Percentiles rank a stretch among this genome's conserved stretches.
These are phyloP conservation scores for Crenichthys baileyi DNA, from an alignment of 2,797 vertebrate species.

Conservation along the genomic window DNA sequence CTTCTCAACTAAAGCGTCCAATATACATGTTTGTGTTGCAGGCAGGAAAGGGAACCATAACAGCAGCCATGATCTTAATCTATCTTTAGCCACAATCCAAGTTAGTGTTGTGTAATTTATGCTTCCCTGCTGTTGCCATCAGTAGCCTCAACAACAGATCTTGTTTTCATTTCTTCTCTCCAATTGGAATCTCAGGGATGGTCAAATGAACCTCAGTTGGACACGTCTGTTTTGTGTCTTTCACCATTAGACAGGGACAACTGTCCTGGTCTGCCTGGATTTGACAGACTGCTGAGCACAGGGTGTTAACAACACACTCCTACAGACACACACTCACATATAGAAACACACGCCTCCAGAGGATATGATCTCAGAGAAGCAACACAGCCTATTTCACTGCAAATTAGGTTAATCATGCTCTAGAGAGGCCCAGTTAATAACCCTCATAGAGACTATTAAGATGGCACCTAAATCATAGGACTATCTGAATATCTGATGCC, in stretches of 20 bases:
- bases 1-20: conserved; percentile 9
- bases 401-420: conserved; percentile 80
- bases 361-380: conserved; percentile 69
- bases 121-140: conserved; percentile 6
- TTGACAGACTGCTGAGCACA: conserved; percentile 63
- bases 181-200: conserved; percentile 8
- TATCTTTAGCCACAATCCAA: conserved; percentile 16
- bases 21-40: conserved; percentile 5
- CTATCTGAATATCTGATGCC: conserved; percentile 64
- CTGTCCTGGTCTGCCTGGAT: conserved; percentile 61
- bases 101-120: conserved; percentile 21
- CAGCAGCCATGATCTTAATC: not conserved
- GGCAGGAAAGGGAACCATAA: conserved; percentile 1
- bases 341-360: conserved; percentile 53
- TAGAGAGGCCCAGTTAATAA: conserved; percentile 79
- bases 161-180: not conserved
- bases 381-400: conserved; percentile 75
- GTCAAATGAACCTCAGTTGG: conserved; percentile 26
- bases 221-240: conserved; percentile 33
- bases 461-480: conserved; percentile 73
- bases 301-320: conserved; percentile 53
- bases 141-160: conserved; percentile 7
- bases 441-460: conserved; percentile 75
- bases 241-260: conserved; percentile 49
- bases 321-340: conserved; percentile 24